Conservation (phyloP, 2,797 vertebrate genomes). For the Micromesistius poutassou region DNA sequence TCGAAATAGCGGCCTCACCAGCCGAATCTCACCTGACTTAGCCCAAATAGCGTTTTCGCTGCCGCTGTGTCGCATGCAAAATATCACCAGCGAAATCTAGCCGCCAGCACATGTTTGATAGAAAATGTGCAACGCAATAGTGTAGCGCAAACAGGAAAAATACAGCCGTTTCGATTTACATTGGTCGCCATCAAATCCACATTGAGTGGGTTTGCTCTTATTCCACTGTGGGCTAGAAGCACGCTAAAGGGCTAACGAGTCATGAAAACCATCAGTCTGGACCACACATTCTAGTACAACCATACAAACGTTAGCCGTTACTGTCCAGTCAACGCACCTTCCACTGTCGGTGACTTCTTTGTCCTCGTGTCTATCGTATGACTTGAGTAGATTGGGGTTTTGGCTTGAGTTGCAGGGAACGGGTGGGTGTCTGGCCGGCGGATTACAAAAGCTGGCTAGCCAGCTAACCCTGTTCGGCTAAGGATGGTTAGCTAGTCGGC, state of each 20-base stretch:
- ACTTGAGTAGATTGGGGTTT: conserved; percentile 10
- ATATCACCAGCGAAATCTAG: fast-evolving
- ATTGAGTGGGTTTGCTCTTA: conserved; percentile 21
- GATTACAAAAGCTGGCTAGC: conserved; percentile 77
- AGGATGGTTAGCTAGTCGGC: conserved; percentile 55
- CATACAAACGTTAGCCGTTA: background rate
- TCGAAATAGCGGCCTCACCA: conserved; percentile 47
- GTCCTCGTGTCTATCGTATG: conserved; percentile 18
- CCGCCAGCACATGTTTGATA: fast-evolving
- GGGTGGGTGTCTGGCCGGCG: conserved; percentile 63
- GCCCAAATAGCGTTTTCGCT: background rate
- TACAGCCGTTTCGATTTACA: conserved; percentile 56
- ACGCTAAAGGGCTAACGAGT: conserved; percentile 37
- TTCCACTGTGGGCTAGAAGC: conserved; percentile 22
- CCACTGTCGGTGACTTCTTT: conserved; percentile 63
- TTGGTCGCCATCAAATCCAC: conserved; percentile 67
- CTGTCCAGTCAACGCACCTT: conserved; percentile 59
- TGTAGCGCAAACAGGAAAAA: conserved; percentile 18
- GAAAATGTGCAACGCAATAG: background rate
- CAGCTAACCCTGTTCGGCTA: conserved; percentile 63
- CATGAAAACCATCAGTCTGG: conserved; percentile 22
- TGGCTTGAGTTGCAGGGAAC: conserved; percentile 41
- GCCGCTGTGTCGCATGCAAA: background rate
- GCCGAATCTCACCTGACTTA: conserved; percentile 36
- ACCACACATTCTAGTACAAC: background rate